phyloP scores from a whole-genome alignment of 2,888 invertebrate species.

The Nemurella pictetii region DNA sequence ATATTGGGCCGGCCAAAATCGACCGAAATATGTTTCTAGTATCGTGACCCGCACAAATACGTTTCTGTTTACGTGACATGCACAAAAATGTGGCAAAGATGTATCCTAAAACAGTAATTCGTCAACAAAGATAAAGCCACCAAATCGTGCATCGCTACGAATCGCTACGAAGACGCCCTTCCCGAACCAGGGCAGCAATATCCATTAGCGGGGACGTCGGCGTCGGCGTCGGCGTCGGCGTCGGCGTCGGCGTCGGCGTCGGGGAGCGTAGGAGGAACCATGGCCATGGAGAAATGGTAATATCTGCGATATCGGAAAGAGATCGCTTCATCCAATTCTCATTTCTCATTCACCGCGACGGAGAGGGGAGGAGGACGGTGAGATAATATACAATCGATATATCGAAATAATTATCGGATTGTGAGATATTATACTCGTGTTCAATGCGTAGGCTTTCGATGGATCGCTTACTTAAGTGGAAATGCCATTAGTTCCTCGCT shows the following conservation, averaged over 20 bases:
- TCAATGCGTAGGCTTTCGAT: not conserved
- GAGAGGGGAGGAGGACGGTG: not conserved
- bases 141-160: too few relatives aligned
- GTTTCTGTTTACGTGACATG: too few relatives aligned
- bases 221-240: not conserved
- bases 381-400: slow-evolving; percentile 39
- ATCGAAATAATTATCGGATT: slow-evolving; percentile 42
- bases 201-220: not conserved
- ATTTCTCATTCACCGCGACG: not conserved
- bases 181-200: not conserved
- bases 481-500: not conserved
- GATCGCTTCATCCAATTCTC: not conserved
- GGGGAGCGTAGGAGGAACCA: not conserved
- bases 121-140: not conserved
- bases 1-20: too few relatives aligned
- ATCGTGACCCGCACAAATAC: too few relatives aligned
- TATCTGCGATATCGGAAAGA: slow-evolving; percentile 7
- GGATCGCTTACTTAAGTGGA: not conserved
- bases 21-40: too few relatives aligned
- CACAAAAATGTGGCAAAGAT: not conserved
- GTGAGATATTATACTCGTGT: not conserved
- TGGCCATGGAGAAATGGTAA: not conserved
- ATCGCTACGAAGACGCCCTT: not conserved
- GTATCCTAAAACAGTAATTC: not conserved
- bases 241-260: not conserved